A percentile compares a stretch with the other conserved stretches of the same genome.
These are phyloP conservation scores for Plebejus anna DNA, from an alignment of 2,888 invertebrate genomes.

Conservation along the genomic window DNA sequence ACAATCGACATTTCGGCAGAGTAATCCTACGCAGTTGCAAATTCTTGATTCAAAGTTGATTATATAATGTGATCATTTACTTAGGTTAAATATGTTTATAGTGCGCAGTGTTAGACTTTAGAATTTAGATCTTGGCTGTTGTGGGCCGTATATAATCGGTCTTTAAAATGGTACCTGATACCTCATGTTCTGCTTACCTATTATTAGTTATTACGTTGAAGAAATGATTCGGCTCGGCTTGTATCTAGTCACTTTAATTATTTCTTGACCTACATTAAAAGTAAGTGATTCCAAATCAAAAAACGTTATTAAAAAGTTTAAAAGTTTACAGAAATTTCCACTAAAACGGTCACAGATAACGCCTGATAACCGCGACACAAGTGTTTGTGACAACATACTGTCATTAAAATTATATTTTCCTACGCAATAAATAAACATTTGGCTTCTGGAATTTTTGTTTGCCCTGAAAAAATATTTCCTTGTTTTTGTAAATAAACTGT, in stretches of 20 bases:
- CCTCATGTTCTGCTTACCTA: background rate
- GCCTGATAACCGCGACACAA: conserved; percentile 24
- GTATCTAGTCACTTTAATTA: background rate
- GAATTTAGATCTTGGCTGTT: background rate
- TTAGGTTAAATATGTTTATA: background rate
- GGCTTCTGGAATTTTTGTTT: conserved; percentile 13
- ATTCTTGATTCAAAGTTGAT: background rate
- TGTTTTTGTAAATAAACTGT: conserved; percentile 16
- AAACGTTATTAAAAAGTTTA: conserved; percentile 24
- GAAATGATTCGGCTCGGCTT: background rate
- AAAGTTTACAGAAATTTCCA: conserved; percentile 34
- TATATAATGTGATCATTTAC: background rate
- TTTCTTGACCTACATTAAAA: background rate
- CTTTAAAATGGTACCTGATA: no score
- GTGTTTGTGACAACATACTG: conserved; percentile 13
- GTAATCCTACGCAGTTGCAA: background rate
- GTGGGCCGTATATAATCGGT: background rate
- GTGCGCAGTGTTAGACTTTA: background rate
- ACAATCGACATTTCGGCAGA: background rate
- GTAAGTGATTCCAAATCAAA: background rate
- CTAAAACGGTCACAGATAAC: conserved; percentile 30
- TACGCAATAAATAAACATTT: conserved; percentile 15
- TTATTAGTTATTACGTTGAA: background rate
- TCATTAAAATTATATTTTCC: conserved; percentile 23
- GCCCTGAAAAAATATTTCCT: conserved; percentile 11